Conservation (phyloP, 2,113 vertebrate genomes). For the Rattus rattus region DNA sequence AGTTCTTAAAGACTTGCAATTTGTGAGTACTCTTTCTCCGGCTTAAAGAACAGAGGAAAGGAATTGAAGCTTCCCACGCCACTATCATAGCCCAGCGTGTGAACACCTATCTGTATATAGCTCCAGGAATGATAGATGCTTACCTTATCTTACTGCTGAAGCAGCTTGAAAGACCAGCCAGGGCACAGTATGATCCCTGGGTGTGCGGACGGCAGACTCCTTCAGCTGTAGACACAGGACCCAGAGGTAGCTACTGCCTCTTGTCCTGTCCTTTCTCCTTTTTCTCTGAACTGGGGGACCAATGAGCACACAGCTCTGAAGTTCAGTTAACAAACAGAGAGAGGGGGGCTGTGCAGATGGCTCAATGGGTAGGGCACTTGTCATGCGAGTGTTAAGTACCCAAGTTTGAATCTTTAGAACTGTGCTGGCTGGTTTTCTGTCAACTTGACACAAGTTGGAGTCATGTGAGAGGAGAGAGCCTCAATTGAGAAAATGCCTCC, state of each 20-base stretch:
- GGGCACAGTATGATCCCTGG: rapidly evolving
- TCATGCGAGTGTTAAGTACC: neutral
- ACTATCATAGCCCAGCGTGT: neutral
- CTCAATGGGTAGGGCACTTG: neutral
- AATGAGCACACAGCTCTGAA: neutral
- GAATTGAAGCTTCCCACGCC: neutral
- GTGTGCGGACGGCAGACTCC: neutral
- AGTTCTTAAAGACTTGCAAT: neutral
- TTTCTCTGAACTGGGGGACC: neutral
- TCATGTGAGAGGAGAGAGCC: neutral
- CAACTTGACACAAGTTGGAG: neutral
- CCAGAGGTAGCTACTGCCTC: neutral
- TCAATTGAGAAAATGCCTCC: neutral
- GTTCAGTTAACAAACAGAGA: neutral
- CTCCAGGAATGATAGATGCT: neutral
- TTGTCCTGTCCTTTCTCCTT: neutral
- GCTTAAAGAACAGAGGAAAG: neutral
- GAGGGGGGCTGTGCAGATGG: neutral
- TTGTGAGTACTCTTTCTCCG: neutral
- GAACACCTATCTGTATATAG: neutral
- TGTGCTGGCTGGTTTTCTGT: neutral
- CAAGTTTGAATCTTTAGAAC: neutral
- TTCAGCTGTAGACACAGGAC: neutral
- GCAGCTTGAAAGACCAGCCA: neutral
- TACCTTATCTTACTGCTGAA: neutral